These are phyloP conservation scores for Synanthedon andrenaeformis DNA, from an alignment of 2,888 invertebrate genomes.

Conservation along the genomic window DNA sequence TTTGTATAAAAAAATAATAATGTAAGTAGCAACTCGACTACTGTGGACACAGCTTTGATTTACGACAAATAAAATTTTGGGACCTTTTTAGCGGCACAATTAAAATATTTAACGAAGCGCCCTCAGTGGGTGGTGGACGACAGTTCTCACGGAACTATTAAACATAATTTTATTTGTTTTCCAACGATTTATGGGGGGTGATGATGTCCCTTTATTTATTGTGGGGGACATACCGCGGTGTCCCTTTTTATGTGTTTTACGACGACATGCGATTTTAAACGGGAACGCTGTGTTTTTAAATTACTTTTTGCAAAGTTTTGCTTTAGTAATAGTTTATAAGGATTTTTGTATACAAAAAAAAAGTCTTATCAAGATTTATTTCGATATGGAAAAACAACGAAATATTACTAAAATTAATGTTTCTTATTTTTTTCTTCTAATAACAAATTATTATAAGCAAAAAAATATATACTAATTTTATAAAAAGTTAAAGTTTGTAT, in stretches of 20 bases:
- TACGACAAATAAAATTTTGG: conserved; percentile 57
- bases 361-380: no score
- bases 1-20: no score
- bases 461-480: no score
- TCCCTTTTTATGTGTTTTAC: conserved; percentile 28
- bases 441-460: no score
- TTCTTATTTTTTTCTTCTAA: no score
- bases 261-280: conserved; percentile 20
- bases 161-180: conserved; percentile 65
- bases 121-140: conserved; percentile 67
- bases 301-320: conserved; percentile 4
- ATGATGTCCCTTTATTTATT: conserved; percentile 31
- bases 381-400: no score
- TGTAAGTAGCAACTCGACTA: conserved; percentile 27
- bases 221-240: conserved; percentile 24
- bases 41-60: conserved; percentile 59
- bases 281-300: conserved; percentile 13
- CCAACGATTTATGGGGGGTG: conserved; percentile 30
- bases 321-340: no score
- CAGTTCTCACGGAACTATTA: conserved; percentile 69
- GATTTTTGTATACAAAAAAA: no score
- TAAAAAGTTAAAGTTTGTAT: no score
- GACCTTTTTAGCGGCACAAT: conserved; percentile 62
- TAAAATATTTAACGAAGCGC: conserved; percentile 63
- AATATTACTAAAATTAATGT: no score